A percentile compares a stretch with the other conserved stretches of the same genome.
Conservation (phyloP, 2,113 vertebrate genomes). For the Archilochus colubris region DNA sequence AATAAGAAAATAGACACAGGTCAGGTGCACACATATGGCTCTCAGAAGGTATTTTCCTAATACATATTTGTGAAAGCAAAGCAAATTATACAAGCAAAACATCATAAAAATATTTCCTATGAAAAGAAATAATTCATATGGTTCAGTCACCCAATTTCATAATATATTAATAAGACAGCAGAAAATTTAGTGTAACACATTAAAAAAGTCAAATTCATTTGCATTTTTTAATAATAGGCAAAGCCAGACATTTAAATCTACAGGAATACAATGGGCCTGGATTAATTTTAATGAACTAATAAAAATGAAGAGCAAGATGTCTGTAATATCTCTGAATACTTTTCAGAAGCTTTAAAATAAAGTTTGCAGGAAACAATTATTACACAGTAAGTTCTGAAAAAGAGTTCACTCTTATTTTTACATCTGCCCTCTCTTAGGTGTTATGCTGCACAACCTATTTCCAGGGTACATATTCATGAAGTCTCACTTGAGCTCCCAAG, state of each 20-base stretch:
- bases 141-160: not conserved
- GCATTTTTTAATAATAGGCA: not conserved
- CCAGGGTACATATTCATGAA: accelerated
- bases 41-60: not conserved
- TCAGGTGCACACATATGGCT: not conserved
- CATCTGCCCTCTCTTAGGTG: not conserved
- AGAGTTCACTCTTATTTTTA: not conserved
- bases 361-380: not conserved
- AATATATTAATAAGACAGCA: not conserved
- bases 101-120: not conserved
- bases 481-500: not conserved
- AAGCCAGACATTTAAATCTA: not conserved
- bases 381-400: not conserved
- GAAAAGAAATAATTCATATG: not conserved
- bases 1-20: not conserved
- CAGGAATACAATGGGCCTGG: not conserved
- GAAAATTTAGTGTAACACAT: not conserved
- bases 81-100: not conserved
- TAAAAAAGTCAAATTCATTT: not conserved
- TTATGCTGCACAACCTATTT: not conserved
- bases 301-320: not conserved
- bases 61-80: not conserved
- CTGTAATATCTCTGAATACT: not conserved
- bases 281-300: not conserved
- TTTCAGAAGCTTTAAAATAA: not conserved